Conservation (phyloP, 2,888 invertebrate species). For the Ichneumon xanthorius region DNA sequence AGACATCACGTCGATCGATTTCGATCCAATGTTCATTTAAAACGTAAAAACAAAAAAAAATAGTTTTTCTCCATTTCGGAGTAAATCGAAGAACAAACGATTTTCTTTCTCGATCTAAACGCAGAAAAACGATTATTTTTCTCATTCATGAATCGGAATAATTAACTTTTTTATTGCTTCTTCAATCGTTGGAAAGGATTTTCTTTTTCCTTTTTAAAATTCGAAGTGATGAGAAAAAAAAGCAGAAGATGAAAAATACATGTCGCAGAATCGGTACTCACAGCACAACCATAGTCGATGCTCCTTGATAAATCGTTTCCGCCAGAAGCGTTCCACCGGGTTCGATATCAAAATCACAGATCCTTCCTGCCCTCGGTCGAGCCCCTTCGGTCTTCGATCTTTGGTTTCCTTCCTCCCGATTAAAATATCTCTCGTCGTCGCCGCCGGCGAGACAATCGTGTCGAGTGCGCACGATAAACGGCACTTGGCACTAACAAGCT, state of each 20-base stretch:
- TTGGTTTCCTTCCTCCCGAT: conserved; percentile 8
- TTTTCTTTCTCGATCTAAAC: neutral
- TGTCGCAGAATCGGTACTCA: conserved; percentile 73
- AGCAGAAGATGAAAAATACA: neutral
- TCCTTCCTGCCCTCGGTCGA: neutral
- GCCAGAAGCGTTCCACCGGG: conserved; percentile 37
- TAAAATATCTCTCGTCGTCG: neutral
- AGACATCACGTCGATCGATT: neutral
- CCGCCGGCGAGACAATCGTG: neutral
- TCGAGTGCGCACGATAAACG: conserved; percentile 23
- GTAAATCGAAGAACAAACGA: neutral
- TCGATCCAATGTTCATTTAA: neutral
- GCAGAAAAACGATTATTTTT: neutral
- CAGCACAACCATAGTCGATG: conserved; percentile 83
- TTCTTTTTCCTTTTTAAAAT: neutral
- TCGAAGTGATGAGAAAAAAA: neutral
- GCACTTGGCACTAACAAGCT: conserved; percentile 34
- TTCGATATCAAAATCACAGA: conserved; percentile 24
- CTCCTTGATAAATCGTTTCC: conserved; percentile 73
- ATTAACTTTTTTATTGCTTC: neutral
- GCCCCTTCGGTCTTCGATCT: conserved; percentile 19
- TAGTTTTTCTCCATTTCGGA: neutral
- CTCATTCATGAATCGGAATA: neutral
- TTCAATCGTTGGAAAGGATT: neutral
- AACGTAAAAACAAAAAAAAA: neutral